Evolutionary conservation across 2,888 invertebrate species (phyloP).

Genomic region (Harpalus rufipes): DNA sequence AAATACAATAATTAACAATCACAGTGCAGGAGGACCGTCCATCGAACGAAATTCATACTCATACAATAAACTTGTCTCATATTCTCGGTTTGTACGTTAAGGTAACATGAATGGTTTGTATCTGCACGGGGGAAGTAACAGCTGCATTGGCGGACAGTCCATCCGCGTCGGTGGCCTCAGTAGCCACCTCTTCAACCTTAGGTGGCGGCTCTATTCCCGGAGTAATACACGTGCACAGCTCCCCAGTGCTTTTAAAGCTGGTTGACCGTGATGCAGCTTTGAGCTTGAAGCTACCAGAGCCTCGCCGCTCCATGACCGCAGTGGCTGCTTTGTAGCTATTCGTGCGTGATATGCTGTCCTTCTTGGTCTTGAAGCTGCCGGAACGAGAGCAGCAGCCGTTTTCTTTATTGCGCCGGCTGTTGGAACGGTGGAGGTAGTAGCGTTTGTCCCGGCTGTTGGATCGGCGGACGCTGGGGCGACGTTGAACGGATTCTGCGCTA

Average conservation of each 20-base stretch:
- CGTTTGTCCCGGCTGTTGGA: conserved; percentile 80
- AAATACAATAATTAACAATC: conserved; percentile 21
- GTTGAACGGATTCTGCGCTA: conserved; percentile 83
- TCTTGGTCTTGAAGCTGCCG: conserved; percentile 74
- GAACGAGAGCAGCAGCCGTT: conserved; percentile 74
- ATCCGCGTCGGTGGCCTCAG: conserved; percentile 56
- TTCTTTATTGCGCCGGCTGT: conserved; percentile 80
- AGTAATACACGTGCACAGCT: conserved; percentile 75
- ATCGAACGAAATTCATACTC: neutral
- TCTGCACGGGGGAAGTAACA: conserved; percentile 69
- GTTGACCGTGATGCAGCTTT: conserved; percentile 76
- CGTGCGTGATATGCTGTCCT: conserved; percentile 71
- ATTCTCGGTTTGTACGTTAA: conserved; percentile 76
- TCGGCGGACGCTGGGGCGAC: conserved; percentile 80
- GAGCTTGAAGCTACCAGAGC: conserved; percentile 74
- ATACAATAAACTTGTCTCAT: conserved; percentile 69
- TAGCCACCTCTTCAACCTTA: neutral
- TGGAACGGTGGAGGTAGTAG: conserved; percentile 79
- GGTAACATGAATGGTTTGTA: conserved; percentile 76
- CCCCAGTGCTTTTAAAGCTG: conserved; percentile 75
- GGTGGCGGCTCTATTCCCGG: conserved; percentile 27
- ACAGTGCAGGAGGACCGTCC: conserved; percentile 47
- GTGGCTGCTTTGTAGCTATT: conserved; percentile 62
- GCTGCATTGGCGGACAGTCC: too few species aligned
- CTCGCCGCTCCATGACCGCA: conserved; percentile 48